Base-by-base conservation (phyloP, 37 sponge, comb jelly and placozoan genomes). In the Axinella damicornis region DNA sequence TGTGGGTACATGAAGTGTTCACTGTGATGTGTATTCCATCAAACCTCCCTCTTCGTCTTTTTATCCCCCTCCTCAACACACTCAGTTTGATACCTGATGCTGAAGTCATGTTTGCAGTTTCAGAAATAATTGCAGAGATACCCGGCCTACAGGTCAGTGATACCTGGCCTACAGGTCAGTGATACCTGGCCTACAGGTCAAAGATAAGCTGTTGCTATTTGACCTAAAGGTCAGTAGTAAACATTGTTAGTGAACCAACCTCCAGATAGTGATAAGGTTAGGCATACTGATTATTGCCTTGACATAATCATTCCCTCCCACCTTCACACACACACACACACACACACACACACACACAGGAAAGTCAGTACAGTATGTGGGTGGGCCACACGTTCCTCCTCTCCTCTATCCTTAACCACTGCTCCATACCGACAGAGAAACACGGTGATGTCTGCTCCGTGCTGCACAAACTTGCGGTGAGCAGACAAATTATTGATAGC, bases 41-140 rank as follows among this genome's bases (percentile, higher is more conserved):
- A 12, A 46, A 9, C 46, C 9, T 46, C 6, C 4, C 46, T 12
- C 6, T 46, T 46, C 9, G 46, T 46, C 46, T 46, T 46, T 9
- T 9, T 46, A 12, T 46, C 46, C 46, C 9, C 46, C 9, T n/a
- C n/a, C n/a, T n/a, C n/a, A n/a, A n/a, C n/a, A n/a, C n/a, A n/a
- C n/a, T 46, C 46, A 94, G 92, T 36, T 52, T 88, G 35, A 22
- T 95, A 12, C 89, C 95, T 9, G 89, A 89, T 85, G 95, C 95
- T 27, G 95, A 95, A 67, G 85, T 85, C 32, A 85, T 95, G 40
- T 83, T 69, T 61, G 82, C 92, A 21, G 93, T 89, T 31, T 83
- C 84, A 12, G 92, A 95, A 64, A 69, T 95, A 17, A 69, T 95
- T 27, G 53, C 67, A 32, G 89, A 92, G 60, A 41, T 92, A 24